Base-by-base conservation (phyloP, 2,888 invertebrate species). In the Sericinus montela region DNA sequence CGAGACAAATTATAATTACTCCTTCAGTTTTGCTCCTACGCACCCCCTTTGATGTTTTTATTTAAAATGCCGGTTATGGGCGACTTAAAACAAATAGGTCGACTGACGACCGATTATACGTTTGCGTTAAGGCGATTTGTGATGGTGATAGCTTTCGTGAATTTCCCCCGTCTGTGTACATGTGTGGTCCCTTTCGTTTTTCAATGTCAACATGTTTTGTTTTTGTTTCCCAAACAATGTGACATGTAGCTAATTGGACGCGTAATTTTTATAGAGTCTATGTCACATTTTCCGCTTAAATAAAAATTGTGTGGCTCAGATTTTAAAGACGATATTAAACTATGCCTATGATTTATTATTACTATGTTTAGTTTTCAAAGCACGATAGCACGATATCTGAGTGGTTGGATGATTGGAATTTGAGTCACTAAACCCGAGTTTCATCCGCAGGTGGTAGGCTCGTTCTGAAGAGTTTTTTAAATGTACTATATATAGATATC, bases 31-130 rank as follows among this genome's bases (percentile, higher is more conserved):
- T 69, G 64, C 80, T 79, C 78, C 72, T 76, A 78, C 79, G 72
- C 79, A 78, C 79, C 83, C 82, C 69, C 86, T 87, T 87, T 87
- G 86, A 87, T 85, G 86, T 87, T 85, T 86, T 87, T 85, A 84
- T 85, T 79, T 75, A 71, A 80, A 77, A 80, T 75, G 75, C 75
- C 75, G 70, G 85, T 81, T 83, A 85, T 81, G 83, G 82, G 73
- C 76, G 80, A 82, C 75, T 86, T 86, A 85, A 87, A 88, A 88
- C 88, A 88, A 88, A 87, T 88, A 88, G 80, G 77, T 84, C 80
- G 79, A 63, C 73, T 73, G 75, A 71, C 73, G 64, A 80, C 69
- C 85, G 86, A 87, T 86, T 86, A 87, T 75, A 79, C 78, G 83
- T 84, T 76, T 80, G 82, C 80, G 86, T 84, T 81, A 84, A 86